Evolutionary conservation across 2,113 vertebrate species (phyloP), one percentile per base, ranked within the genome.

Genomic region (Melanostigma gelatinosum): DNA sequence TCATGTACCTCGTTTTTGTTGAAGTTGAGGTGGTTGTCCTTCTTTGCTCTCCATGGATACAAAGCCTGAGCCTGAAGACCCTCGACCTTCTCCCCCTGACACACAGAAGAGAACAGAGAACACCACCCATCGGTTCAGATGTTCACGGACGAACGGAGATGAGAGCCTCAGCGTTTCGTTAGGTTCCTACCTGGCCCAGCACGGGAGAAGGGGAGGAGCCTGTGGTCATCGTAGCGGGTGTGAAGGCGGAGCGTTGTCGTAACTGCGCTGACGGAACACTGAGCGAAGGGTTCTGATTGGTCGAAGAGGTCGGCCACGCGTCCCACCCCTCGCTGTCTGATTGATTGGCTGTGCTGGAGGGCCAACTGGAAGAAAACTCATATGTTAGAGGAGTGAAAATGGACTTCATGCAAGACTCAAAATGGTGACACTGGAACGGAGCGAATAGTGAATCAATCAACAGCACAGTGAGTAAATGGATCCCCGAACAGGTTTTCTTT

Each of bases 1-100:
- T 72, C 2, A 0, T 36, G 0, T 6, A 93, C 93, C 48, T 99
- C 98, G 3, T 96, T 98, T 89, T 99, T 99, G 93, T 99, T 99
- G 91, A 99, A 99, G 91, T 99, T 99, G 60, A 99, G 95, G 88
- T 99, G 98, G 96, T 99, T 99, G 91, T 99, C 98, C 78, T 99
- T 99, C 89, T 99, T 99, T 0, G 97, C 98, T 87, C 98, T 95
- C 98, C 98, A 99, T 0, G 98, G 98, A 86, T 99, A 99, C 82
- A 99, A 91, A 20, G 98, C 97, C 92, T 99, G 98, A 0, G 98
- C 98, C 90, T 99, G 97, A 1, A 99, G 96, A 18, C 98, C 98
- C 60, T 99, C 98, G 2, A 99, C 98, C 81, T 98, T 99, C 88
- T 99, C 98, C 0, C 98, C 98, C 98, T 99, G 88, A 60, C 1